These are phyloP conservation scores for Spheniscus humboldti DNA, from an alignment of 2,797 vertebrate species.

Conservation along the genomic window DNA sequence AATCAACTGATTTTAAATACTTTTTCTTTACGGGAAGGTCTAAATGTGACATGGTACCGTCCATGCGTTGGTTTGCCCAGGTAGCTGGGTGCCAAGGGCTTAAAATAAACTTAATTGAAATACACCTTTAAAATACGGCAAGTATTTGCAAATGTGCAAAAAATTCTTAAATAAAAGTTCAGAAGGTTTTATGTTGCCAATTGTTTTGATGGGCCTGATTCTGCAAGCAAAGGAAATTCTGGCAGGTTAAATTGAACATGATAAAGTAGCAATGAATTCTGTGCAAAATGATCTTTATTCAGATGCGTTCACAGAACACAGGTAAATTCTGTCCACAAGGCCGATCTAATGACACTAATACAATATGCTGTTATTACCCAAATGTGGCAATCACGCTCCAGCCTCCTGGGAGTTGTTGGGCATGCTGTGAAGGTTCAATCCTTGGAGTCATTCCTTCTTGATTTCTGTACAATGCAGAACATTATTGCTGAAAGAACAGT, in stretches of 20 bases:
- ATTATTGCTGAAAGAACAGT: background rate
- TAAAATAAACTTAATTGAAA: background rate
- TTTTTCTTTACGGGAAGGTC: background rate
- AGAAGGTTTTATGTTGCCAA: background rate
- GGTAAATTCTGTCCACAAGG: background rate
- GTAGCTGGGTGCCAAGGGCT: background rate
- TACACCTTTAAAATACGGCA: background rate
- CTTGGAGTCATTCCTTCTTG: background rate
- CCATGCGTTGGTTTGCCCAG: background rate
- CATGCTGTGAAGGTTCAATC: background rate
- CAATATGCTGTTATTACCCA: background rate
- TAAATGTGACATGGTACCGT: background rate
- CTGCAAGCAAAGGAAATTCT: background rate
- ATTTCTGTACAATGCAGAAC: background rate
- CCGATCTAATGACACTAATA: background rate
- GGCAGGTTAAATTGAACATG: fast-evolving
- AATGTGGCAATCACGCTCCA: background rate
- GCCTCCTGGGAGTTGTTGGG: background rate
- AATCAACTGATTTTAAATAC: background rate
- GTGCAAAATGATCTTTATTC: background rate
- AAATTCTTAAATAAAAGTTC: background rate
- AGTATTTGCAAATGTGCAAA: background rate
- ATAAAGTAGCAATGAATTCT: background rate
- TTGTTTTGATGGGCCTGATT: background rate
- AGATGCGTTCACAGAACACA: background rate